Percentiles rank a stretch among this genome's conserved stretches.
These are phyloP conservation scores for Toxotes chatareus DNA, from an alignment of 2,113 vertebrate genomes.

Conservation along the genomic window DNA sequence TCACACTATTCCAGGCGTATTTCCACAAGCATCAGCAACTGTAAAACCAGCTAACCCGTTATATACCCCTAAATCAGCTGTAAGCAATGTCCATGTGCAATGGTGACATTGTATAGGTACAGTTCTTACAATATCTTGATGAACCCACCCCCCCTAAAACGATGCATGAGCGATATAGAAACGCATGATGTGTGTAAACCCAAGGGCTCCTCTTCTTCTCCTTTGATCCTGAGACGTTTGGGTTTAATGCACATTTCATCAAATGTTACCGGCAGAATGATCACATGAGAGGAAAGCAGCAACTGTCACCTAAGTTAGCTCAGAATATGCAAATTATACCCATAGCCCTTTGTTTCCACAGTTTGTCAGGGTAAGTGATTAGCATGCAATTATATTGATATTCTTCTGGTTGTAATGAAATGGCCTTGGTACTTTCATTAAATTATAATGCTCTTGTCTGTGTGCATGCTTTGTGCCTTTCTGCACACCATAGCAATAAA, in stretches of 20 bases:
- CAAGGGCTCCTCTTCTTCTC: slow-evolving; percentile 52
- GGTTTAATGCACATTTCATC: slow-evolving; percentile 75
- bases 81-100: slow-evolving; percentile 40
- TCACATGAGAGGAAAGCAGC: slow-evolving; percentile 87
- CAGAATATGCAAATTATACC: slow-evolving; percentile 95
- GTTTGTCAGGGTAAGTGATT: slow-evolving; percentile 90
- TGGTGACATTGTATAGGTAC: slow-evolving; percentile 23
- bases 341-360: slow-evolving; percentile 74
- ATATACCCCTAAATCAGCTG: slow-evolving; percentile 29
- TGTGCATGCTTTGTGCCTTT: slow-evolving; percentile 52
- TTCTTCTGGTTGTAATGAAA: slow-evolving; percentile 78
- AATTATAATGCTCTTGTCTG: slow-evolving; percentile 44
- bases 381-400: slow-evolving; percentile 74
- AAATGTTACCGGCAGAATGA: slow-evolving; percentile 96
- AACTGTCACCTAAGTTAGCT: slow-evolving; percentile 99
- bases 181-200: slow-evolving; percentile 69
- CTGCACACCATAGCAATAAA: slow-evolving; percentile 52
- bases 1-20: slow-evolving; percentile 5
- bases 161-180: slow-evolving; percentile 84
- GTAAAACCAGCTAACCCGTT: slow-evolving; percentile 31
- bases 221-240: slow-evolving; percentile 67
- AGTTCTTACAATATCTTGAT: slow-evolving; percentile 38
- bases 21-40: slow-evolving; percentile 40
- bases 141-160: slow-evolving; percentile 12
- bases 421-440: slow-evolving; percentile 41